Percentiles rank a stretch among this genome's conserved stretches.
phyloP scores from a whole-genome alignment of 1,140 invertebrate species.

The Drosophila kurseongensis region DNA sequence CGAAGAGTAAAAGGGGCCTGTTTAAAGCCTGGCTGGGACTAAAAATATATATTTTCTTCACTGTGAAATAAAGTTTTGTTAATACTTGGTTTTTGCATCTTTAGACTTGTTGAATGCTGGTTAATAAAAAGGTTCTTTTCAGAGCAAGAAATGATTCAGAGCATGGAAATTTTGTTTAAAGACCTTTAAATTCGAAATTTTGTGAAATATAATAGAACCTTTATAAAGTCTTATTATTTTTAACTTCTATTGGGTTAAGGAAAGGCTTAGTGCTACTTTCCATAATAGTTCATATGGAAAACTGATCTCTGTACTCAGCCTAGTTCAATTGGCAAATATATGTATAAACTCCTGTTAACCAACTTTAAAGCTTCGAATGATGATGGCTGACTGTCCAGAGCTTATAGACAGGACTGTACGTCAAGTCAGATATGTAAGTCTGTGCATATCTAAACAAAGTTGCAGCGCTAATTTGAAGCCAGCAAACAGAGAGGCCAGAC shows the following conservation, averaged over 20 bases:
- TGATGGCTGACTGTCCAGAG: not conserved
- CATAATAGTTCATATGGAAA: too few species aligned
- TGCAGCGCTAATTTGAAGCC: slow-evolving; percentile 73
- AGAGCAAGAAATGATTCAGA: too few species aligned
- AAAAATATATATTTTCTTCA: not conserved
- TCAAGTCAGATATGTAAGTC: slow-evolving; percentile 25
- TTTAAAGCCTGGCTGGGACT: slow-evolving; percentile 6
- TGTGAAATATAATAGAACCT: too few species aligned
- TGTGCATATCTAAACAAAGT: slow-evolving; percentile 55
- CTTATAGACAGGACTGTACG: slow-evolving; percentile 26
- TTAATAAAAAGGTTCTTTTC: too few species aligned
- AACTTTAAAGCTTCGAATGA: not conserved
- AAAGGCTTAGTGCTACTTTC: too few species aligned
- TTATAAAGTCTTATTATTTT: too few species aligned
- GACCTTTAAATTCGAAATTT: too few species aligned
- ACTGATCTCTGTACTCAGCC: too few species aligned
- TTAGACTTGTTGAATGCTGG: not conserved
- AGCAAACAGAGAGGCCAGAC: slow-evolving; percentile 25
- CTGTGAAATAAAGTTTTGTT: not conserved
- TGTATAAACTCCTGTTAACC: not conserved
- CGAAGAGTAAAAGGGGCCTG: not conserved
- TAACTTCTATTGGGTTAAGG: too few species aligned
- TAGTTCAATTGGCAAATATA: not conserved
- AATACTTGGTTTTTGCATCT: not conserved
- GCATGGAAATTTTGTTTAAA: too few species aligned